Base-by-base conservation (phyloP, 2,888 invertebrate genomes). In the Tortricodes alternella region DNA sequence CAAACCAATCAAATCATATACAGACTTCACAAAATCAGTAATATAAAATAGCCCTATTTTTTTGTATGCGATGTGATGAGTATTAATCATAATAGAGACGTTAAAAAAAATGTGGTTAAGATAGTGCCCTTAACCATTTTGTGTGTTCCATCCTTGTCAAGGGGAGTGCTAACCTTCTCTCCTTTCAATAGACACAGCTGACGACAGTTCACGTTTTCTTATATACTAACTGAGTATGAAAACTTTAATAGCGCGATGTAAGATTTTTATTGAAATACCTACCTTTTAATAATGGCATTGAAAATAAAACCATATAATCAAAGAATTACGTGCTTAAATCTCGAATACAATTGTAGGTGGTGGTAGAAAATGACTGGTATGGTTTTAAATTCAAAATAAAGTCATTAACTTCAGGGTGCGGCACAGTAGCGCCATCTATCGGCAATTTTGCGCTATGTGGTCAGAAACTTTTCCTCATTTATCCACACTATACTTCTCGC, bases 81-180 rank as follows among this genome's bases (percentile, higher is more conserved):
- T 21, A 21, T 21, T 21, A 4, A 21, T 5, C 21, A 21, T 21
- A 21, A 21, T 21, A 21, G 21, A 4, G 21, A 4, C 5, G 5
- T 21, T 21, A 29, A 66, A 66, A 67, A 67, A 67, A 65, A 66
- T 66, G 65, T 66, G 67, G 66, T 65, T 55, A 67, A 67, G 64
- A 19, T 61, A 60, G 70, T 70, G 68, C 70, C 67, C 65, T 67
- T 63, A 64, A 66, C 67, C 58, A 57, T 46, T 55, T 63, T 74
- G 52, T 84, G 82, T 84, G 80, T 77, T 85, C 96, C 96, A 95
- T 96, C 96, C 96, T 97, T 97, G 96, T 97, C 97, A 94, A 97
- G 97, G 95, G 95, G 95, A 96, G 95, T 95, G 95, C 95, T 95
- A 96, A 96, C 95, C 94, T 92, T 95, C 97, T 98, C 97, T 98